Conservation (phyloP, 2,113 vertebrate genomes). For the Cottus gobio region DNA sequence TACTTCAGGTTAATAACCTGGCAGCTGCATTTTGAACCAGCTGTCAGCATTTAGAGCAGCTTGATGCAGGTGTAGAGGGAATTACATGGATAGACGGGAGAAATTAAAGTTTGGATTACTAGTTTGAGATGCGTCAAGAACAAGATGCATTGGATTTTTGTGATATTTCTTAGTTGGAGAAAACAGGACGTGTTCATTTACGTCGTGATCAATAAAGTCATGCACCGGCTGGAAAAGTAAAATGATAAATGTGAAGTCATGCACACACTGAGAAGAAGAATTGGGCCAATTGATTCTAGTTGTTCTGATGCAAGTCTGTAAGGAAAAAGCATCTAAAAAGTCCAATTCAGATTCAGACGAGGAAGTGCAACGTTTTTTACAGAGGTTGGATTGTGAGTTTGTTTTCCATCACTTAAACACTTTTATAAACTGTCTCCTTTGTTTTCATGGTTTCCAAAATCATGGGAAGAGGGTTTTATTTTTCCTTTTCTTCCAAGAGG, state of each 20-base stretch:
- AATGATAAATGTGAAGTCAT: neutral
- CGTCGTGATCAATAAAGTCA: neutral
- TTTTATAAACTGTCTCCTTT: constrained; percentile 44
- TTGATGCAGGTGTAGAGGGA: neutral
- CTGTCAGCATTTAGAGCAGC: neutral
- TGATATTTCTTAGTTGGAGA: neutral
- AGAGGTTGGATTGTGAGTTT: constrained; percentile 59
- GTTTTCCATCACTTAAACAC: constrained; percentile 28
- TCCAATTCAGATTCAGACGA: constrained; percentile 13
- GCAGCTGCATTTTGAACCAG: neutral
- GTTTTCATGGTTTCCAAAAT: constrained; percentile 44
- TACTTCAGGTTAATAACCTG: neutral
- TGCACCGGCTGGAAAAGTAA: neutral
- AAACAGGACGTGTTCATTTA: neutral
- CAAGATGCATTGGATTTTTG: neutral
- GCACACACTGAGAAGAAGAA: neutral
- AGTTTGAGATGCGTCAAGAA: neutral
- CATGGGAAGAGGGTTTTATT: constrained; percentile 23
- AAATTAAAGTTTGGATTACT: neutral
- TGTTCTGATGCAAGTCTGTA: constrained; percentile 4
- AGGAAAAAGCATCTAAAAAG: constrained; percentile 2
- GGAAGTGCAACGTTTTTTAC: constrained; percentile 34
- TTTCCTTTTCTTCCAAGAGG: neutral
- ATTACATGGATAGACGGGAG: neutral
- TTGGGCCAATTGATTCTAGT: neutral